phyloP scores from a whole-genome alignment of 2,888 invertebrate species.

The Apamea crenata region DNA sequence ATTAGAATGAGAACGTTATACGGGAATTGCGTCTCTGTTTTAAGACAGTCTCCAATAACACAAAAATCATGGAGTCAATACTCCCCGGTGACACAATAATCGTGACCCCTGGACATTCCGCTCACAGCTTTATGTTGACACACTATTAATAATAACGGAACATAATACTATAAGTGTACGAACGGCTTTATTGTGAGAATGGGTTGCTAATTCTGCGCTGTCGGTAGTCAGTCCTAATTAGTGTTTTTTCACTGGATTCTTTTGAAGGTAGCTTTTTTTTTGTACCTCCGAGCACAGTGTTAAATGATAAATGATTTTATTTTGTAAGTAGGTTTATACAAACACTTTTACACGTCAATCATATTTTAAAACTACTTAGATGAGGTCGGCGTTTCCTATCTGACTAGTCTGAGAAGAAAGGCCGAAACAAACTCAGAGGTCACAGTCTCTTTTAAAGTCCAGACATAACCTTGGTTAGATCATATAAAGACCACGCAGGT shows the following conservation, averaged over 20 bases:
- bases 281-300: not conserved
- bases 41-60: not conserved
- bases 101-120: conserved; percentile 66
- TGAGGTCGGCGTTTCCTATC: too few relatives aligned
- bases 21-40: not conserved
- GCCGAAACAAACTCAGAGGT: too few relatives aligned
- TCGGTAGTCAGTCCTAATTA: not conserved
- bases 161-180: conserved; percentile 8
- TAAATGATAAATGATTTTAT: too few relatives aligned
- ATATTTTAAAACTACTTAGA: too few relatives aligned
- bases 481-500: too few relatives aligned
- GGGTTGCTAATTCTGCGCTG: not conserved
- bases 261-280: not conserved
- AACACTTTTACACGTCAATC: too few relatives aligned
- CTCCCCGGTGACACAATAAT: conserved; percentile 70
- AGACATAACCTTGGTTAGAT: too few relatives aligned
- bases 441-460: too few relatives aligned
- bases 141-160: conserved; percentile 55
- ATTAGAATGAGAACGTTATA: too few relatives aligned
- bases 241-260: not conserved
- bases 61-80: conserved; percentile 39
- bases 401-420: too few relatives aligned
- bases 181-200: conserved; percentile 18
- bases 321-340: too few relatives aligned
- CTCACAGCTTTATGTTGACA: conserved; percentile 36